These are phyloP conservation scores for Darevskia nairensis DNA, from an alignment of 2,797 vertebrate genomes.

Conservation along the genomic window DNA sequence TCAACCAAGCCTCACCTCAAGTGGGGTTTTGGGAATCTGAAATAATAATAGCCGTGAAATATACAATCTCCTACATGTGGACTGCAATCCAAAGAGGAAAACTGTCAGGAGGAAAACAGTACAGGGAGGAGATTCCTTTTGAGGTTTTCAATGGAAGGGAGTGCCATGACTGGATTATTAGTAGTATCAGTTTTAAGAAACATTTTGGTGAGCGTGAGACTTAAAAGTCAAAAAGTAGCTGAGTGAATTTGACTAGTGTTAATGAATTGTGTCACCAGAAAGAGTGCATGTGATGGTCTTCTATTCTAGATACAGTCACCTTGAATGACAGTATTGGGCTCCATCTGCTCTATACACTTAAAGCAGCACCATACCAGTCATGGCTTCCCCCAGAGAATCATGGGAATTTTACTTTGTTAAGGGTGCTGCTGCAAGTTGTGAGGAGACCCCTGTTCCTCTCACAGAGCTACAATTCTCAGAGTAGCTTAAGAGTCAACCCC, in stretches of 20 bases:
- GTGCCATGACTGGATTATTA: neutral
- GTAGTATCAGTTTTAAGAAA: neutral
- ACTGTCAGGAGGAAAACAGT: neutral
- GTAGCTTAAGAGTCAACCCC: no score
- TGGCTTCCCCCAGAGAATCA: no score
- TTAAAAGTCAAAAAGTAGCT: neutral
- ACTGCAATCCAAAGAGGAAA: neutral
- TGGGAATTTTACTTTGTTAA: no score
- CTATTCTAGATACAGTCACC: neutral
- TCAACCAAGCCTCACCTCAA: slow-evolving; percentile 15
- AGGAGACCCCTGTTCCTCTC: no score
- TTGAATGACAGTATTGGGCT: neutral
- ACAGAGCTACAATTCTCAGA: no score
- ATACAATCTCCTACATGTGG: neutral
- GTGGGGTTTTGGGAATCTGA: neutral
- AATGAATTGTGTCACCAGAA: neutral
- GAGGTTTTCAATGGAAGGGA: neutral
- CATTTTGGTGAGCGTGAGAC: neutral
- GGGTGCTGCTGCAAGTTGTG: no score
- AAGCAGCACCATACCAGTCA: no score
- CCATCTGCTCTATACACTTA: no score
- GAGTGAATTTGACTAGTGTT: slow-evolving; percentile 1
- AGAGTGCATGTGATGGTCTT: neutral
- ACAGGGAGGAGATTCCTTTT: neutral
- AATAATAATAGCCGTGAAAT: neutral